A percentile compares a stretch with the other conserved stretches of the same genome.
Evolutionary conservation across 2,888 invertebrate species (phyloP).

Genomic region (Temnothorax unifasciatus): DNA sequence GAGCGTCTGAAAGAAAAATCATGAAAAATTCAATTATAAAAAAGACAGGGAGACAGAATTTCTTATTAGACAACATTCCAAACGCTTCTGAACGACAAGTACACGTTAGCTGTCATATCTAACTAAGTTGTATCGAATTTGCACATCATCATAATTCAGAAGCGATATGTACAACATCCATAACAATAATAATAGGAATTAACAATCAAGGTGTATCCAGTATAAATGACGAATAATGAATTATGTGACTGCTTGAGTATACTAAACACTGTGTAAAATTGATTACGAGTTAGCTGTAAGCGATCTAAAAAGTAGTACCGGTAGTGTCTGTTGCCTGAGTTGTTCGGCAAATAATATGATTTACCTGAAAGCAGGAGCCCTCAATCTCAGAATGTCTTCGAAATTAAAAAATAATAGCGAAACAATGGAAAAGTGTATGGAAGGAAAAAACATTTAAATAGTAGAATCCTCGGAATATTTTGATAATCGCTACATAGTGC

Average conservation of each 20-base stretch:
- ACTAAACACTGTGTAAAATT: conserved; percentile 64
- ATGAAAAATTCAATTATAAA: conserved; percentile 17
- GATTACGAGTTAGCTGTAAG: conserved; percentile 75
- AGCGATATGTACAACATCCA: conserved; percentile 30
- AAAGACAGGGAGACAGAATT: background rate
- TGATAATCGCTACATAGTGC: background rate
- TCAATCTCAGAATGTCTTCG: conserved; percentile 57
- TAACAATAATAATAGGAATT: conserved; percentile 44
- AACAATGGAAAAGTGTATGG: conserved; percentile 52
- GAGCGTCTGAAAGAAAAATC: conserved; percentile 90
- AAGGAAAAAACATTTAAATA: conserved; percentile 55
- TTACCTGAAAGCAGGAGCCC: conserved; percentile 73
- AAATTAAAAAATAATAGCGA: conserved; percentile 48
- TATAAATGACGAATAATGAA: conserved; percentile 62
- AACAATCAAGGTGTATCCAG: conserved; percentile 73
- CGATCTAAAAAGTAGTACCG: conserved; percentile 59
- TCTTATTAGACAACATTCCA: conserved; percentile 26
- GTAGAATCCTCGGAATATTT: conserved; percentile 41
- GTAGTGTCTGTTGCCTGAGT: conserved; percentile 55
- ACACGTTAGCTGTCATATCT: background rate
- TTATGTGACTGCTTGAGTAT: conserved; percentile 58
- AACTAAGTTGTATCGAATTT: background rate
- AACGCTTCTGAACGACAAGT: conserved; percentile 45
- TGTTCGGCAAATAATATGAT: conserved; percentile 66
- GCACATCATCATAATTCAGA: conserved; percentile 61